A percentile compares a stretch with the other conserved stretches of the same genome.
Evolutionary conservation across 2,797 vertebrate genomes (phyloP).

Genomic region (Enteromius unitaeniatus): DNA sequence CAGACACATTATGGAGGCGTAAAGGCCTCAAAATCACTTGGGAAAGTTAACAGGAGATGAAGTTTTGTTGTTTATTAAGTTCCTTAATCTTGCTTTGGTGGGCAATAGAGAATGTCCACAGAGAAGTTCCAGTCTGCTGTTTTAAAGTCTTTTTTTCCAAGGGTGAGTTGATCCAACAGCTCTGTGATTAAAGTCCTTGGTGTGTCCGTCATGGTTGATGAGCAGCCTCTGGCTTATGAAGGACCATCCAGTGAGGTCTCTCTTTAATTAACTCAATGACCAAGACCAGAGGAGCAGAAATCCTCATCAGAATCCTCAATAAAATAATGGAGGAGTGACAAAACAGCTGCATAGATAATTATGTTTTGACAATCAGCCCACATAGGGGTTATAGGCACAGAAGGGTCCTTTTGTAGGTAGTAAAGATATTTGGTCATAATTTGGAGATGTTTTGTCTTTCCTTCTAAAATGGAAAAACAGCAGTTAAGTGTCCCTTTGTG

Average conservation of each 20-base stretch:
- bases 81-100: conserved; percentile 38
- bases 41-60: background rate
- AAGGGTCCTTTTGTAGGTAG: conserved; percentile 17
- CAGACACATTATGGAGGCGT: background rate
- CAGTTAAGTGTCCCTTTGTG: conserved; percentile 17
- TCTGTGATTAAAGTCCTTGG: conserved; percentile 62
- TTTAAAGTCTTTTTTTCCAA: conserved; percentile 52
- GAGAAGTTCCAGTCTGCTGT: conserved; percentile 35
- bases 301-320: conserved; percentile 49
- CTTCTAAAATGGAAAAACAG: conserved; percentile 21
- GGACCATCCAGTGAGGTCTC: conserved; percentile 57
- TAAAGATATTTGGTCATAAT: background rate
- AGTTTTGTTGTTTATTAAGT: background rate
- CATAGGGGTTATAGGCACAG: background rate
- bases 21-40: conserved; percentile 11
- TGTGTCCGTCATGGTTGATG: conserved; percentile 56
- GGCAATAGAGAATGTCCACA: conserved; percentile 29
- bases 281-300: conserved; percentile 56
- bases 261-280: conserved; percentile 65
- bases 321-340: conserved; percentile 41
- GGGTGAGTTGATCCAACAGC: conserved; percentile 58
- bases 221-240: conserved; percentile 57
- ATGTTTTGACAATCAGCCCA: conserved; percentile 4
- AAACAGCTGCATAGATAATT: conserved; percentile 45
- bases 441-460: conserved; percentile 36